These are phyloP conservation scores for Argya squamiceps DNA, from an alignment of 2,797 vertebrate genomes.

Conservation along the genomic window DNA sequence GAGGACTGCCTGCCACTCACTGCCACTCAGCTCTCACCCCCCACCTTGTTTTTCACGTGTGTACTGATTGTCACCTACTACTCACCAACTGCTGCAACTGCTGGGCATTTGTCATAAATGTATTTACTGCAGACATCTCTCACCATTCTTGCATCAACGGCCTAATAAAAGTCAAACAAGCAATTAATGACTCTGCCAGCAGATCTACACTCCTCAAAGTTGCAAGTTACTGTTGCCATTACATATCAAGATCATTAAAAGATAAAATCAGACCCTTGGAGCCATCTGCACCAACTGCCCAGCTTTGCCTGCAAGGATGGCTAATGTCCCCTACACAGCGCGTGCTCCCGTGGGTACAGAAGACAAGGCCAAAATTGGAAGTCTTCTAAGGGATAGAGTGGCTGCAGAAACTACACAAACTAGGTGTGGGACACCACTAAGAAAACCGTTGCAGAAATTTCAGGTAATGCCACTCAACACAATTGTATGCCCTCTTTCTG, in stretches of 20 bases:
- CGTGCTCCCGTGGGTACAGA: not conserved
- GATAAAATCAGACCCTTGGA: not conserved
- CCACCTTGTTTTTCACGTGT: not conserved
- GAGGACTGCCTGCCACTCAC: not conserved
- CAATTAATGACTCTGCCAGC: not conserved
- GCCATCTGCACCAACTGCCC: not conserved
- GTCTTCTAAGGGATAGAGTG: not conserved
- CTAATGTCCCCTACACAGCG: not conserved
- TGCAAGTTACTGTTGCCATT: not conserved
- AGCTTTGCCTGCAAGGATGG: not conserved
- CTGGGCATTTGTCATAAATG: conserved; percentile 95
- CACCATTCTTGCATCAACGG: conserved; percentile 84
- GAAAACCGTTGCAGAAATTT: not conserved
- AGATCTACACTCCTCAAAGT: not conserved
- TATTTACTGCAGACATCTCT: conserved; percentile 92
- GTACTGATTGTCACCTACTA: conserved; percentile 1
- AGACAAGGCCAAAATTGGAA: not conserved
- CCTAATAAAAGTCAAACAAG: conserved; percentile 73
- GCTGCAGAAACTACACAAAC: not conserved
- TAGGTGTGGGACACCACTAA: not conserved
- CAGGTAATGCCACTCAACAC: not conserved
- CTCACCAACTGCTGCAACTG: conserved; percentile 90
- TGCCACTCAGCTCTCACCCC: not conserved
- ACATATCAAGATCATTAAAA: not conserved
- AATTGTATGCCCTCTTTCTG: not conserved